phyloP scores from a whole-genome alignment of 2,888 invertebrate species.

The Brachyptera putata region DNA sequence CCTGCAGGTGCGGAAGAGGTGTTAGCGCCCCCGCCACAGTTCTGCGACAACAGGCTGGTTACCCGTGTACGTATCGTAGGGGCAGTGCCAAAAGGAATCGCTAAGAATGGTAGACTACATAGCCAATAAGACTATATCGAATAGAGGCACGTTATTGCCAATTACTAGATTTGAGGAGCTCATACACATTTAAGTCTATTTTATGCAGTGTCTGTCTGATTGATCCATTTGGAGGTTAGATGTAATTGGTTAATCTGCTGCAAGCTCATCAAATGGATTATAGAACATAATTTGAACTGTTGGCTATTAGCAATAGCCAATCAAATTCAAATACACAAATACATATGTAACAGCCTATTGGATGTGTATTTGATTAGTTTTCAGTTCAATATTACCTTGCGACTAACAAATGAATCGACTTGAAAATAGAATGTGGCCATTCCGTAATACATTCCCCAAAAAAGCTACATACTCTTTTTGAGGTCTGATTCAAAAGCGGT shows the following conservation, averaged over 20 bases:
- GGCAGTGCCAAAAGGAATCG: slow-evolving; percentile 64
- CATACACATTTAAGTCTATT: not conserved
- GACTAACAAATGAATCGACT: no score
- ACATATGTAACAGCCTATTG: no score
- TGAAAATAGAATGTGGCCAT: no score
- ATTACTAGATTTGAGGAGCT: not conserved
- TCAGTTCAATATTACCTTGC: no score
- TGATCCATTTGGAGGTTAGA: not conserved
- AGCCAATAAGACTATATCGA: slow-evolving; percentile 26
- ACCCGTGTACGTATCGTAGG: slow-evolving; percentile 73
- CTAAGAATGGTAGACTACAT: slow-evolving; percentile 24
- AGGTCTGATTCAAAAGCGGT: no score
- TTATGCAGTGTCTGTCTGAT: not conserved
- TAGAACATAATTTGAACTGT: no score
- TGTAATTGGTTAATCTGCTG: not conserved
- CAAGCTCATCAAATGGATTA: no score
- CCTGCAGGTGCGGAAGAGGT: slow-evolving; percentile 57
- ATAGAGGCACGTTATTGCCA: not conserved
- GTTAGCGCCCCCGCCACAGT: slow-evolving; percentile 84
- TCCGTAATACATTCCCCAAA: no score
- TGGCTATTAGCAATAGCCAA: no score
- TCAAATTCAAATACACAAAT: no score
- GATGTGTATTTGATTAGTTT: no score
- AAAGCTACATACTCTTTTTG: no score
- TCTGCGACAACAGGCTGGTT: slow-evolving; percentile 67